These are phyloP conservation scores for Bombus affinis DNA, from an alignment of 1,140 invertebrate genomes.

Conservation along the genomic window DNA sequence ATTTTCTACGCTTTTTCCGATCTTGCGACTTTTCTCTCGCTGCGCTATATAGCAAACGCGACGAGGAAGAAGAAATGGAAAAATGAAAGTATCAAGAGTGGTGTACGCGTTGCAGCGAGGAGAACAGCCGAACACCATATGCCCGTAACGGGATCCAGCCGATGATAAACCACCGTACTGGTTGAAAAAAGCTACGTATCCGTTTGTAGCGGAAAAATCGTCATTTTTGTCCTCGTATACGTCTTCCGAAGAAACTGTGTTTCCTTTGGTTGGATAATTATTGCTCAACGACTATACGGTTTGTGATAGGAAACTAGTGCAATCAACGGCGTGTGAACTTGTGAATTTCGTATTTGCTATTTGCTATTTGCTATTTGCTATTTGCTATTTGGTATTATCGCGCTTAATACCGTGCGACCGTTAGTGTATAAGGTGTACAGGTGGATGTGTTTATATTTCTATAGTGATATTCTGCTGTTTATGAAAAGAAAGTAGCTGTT, in stretches of 20 bases:
- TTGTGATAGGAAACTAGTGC: constrained; percentile 43
- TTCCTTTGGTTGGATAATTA: not conserved
- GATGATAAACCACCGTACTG: constrained; percentile 6
- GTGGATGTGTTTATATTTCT: constrained; percentile 41
- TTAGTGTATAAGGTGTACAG: constrained; percentile 28
- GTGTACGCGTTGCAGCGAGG: not conserved
- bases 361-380: too few relatives aligned
- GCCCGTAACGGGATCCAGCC: constrained; percentile 4
- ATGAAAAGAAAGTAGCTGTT: not conserved
- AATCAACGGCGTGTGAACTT: constrained; percentile 38
- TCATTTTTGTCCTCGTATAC: not conserved
- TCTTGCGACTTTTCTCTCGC: not conserved
- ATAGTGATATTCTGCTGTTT: not conserved
- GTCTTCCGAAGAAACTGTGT: not conserved
- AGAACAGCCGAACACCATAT: not conserved
- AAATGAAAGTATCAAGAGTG: not conserved
- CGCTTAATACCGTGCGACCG: not conserved
- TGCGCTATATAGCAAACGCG: not conserved
- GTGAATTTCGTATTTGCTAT: not conserved
- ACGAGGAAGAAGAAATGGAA: too few relatives aligned
- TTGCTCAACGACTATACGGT: constrained; percentile 11
- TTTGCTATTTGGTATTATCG: not conserved
- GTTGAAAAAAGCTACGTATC: not conserved
- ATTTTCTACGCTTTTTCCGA: not conserved
- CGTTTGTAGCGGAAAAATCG: too few relatives aligned